Evolutionary conservation across 2,888 invertebrate genomes (phyloP), one percentile per base, ranked within the genome.

Genomic region (Torymus auratus): DNA sequence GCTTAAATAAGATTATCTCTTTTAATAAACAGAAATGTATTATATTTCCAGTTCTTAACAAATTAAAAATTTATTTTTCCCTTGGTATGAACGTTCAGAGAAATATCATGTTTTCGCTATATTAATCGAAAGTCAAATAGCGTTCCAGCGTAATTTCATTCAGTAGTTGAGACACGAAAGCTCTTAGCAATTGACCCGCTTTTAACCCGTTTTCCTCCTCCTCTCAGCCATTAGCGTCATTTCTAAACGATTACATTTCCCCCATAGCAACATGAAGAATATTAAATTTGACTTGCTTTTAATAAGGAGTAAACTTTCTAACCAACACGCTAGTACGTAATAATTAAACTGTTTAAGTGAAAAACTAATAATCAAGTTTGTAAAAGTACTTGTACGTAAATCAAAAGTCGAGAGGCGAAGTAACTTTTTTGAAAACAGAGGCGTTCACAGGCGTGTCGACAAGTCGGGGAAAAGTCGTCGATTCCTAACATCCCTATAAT

Each of bases 201-300:
- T 78, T 81, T 74, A 80, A 80, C 80, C 81, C 80, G 67, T 76
- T 75, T 71, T 69, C 76, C 62, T 68, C 55, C 62, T 81, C 64
- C 68, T 53, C 12, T 53, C 7, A 15, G 15, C 77, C 69, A 77
- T 81, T 73, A 81, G 17, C 15, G 76, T 68, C 61, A 68, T 62
- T 72, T 65, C 14, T 10, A 15, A 60, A 67, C n/a, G 65, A 61
- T 77, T 77, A 78, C 65, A 52, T n/a, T 60, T 65, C 20, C 65
- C 28, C n/a, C 41, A 41, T 41, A 41, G 41, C 41, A 13, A 5
- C 14, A 65, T 64, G 17, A 15, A 70, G 15, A 14, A 70, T 15
- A 76, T 68, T 61, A 0, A 56, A 69, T 60, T 58, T 28, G n/a
- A 68, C 52, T 12, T 50, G 14, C n/a, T 28, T 58, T 56, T 28